These are phyloP conservation scores for Prionace glauca DNA, from an alignment of 2,797 vertebrate species.

Conservation along the genomic window DNA sequence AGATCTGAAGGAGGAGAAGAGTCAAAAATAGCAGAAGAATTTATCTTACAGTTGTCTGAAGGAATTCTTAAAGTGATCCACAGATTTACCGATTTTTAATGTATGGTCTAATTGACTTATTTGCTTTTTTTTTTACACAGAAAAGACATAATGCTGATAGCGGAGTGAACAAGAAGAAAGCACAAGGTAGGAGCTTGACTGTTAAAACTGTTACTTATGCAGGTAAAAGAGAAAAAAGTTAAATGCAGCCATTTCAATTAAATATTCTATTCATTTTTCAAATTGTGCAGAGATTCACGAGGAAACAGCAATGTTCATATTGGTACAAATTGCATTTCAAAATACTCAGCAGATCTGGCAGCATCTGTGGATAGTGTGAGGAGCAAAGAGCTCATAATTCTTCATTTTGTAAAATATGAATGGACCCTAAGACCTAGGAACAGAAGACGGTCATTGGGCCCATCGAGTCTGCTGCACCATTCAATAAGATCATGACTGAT, in stretches of 20 bases:
- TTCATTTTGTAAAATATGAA: too few species aligned
- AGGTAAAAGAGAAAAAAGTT: background rate
- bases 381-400: too few species aligned
- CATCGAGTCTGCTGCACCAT: too few species aligned
- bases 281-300: background rate
- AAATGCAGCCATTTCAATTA: background rate
- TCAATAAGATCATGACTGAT: too few species aligned
- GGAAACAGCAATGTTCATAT: background rate
- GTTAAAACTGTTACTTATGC: background rate
- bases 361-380: too few species aligned
- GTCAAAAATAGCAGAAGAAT: background rate
- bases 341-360: background rate
- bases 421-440: too few species aligned
- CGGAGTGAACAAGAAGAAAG: conserved; percentile 93
- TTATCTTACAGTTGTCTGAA: background rate
- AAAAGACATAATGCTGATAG: conserved; percentile 96
- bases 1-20: background rate
- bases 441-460: too few species aligned
- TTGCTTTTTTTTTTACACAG: conserved; percentile 57
- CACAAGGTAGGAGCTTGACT: conserved; percentile 74
- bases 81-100: background rate
- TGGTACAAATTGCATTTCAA: background rate
- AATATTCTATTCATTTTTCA: background rate
- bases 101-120: background rate
- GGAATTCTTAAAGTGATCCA: background rate